A percentile compares a stretch with the other conserved stretches of the same genome.
Conservation (phyloP, 2,797 vertebrate genomes). For the Eulemur mongoz region DNA sequence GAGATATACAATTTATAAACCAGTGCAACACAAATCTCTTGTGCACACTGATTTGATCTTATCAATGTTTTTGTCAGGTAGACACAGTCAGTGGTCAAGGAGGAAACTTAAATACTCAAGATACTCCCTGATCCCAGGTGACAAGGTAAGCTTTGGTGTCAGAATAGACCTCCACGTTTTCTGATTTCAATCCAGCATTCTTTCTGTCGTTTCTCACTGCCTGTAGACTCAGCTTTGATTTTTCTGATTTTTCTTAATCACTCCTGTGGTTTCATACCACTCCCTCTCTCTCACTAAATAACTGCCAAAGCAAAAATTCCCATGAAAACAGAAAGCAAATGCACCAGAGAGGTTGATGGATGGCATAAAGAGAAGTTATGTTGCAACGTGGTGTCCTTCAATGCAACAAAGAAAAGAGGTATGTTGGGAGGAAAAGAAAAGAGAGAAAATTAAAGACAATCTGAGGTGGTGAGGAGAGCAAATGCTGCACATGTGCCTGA, state of each 20-base stretch:
- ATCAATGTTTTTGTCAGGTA: neutral
- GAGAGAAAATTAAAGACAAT: neutral
- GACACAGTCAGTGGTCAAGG: neutral
- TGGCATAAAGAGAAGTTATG: neutral
- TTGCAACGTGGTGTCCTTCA: neutral
- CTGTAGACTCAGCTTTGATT: neutral
- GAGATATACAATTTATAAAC: neutral
- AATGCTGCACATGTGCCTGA: neutral
- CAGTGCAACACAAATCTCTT: neutral
- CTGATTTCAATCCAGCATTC: neutral
- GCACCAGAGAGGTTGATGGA: neutral
- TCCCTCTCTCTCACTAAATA: neutral
- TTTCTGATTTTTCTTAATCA: neutral
- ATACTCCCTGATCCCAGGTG: neutral
- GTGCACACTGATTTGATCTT: neutral
- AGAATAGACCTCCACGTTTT: neutral
- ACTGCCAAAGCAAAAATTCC: conserved; percentile 30
- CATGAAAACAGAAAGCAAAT: conserved; percentile 33
- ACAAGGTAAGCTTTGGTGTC: neutral
- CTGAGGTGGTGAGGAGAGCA: neutral
- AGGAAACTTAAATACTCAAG: neutral
- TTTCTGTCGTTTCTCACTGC: neutral
- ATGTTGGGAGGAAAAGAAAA: neutral
- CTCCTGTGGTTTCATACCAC: neutral
- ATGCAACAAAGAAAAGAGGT: neutral